Conservation (phyloP, 2,888 invertebrate genomes). For the Ormyrus rosae region DNA sequence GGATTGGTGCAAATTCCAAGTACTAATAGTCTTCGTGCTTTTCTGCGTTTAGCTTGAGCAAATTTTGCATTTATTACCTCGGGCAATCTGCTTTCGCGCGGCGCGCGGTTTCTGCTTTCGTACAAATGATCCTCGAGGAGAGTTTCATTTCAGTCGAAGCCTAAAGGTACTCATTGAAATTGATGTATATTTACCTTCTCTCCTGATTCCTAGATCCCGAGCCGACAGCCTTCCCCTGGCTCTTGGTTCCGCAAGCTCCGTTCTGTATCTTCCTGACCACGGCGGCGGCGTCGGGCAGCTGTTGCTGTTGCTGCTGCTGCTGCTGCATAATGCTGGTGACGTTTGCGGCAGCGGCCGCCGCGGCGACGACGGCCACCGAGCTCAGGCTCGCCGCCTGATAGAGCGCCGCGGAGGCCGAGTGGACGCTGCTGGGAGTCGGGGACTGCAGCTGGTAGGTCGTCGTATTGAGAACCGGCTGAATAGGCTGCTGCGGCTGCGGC, state of each 20-base stretch:
- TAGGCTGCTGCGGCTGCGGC: neutral
- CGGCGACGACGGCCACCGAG: conserved; percentile 54
- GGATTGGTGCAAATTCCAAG: no score
- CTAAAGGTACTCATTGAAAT: no score
- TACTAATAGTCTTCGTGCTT: no score
- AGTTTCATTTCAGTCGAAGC: no score
- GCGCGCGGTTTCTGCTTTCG: no score
- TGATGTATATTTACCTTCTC: conserved; percentile 37
- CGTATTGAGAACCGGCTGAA: neutral
- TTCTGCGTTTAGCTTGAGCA: no score
- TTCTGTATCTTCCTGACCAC: conserved; percentile 66
- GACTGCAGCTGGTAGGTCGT: conserved; percentile 41
- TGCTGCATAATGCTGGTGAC: conserved; percentile 25
- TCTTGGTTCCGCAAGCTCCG: conserved; percentile 73
- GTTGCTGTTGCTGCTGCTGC: conserved; percentile 58
- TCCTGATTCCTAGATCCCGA: conserved; percentile 45
- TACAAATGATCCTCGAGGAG: no score
- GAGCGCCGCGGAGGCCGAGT: conserved; percentile 54
- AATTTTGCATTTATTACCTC: no score
- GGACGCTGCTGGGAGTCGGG: conserved; percentile 10
- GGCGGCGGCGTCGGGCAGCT: neutral
- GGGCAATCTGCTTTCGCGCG: no score
- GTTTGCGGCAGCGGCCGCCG: conserved; percentile 22
- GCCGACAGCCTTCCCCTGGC: conserved; percentile 66
- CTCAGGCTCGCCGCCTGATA: conserved; percentile 68